Evolutionary conservation across 1,140 invertebrate genomes (phyloP), one percentile per base, ranked within the genome.

Genomic region (Drosophila serrata): DNA sequence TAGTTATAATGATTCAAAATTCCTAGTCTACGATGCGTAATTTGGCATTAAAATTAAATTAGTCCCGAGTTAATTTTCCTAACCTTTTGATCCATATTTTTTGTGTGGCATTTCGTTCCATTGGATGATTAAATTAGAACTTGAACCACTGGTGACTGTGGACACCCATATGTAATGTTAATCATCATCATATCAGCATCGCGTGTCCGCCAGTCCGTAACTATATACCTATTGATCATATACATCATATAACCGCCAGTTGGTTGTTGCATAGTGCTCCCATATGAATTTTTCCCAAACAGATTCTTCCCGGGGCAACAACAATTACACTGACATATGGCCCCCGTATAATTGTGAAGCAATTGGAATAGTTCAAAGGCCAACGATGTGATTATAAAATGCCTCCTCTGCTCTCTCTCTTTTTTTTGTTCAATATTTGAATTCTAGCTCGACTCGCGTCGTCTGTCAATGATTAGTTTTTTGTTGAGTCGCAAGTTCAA

Each of bases 361-460:
- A 82, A 88, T 88, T 88, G 67, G 45, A 45, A 42, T 46, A 80
- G 82, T 88, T 87, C 84, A 87, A 80, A 56, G 51, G 84, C 43
- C 84, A 82, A 56, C 82, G 62, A 82, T 69, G 64, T 73, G 58
- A 86, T 79, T 67, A 69, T 33, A 75, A 75, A 86, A 79, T 86
- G 73, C 42, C 37, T 49, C n/a, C 48, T 68, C 24, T 33, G 19
- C 24, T 64, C 31, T 33, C n/a, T n/a, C n/a, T 12, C 3, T 17
- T 8, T 19, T 19, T 19, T 13, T 4, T 6, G 29, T 17, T 6
- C 17, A 39, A 29, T 37, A 57, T 56, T 64, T 33, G 27, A 37
- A 29, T 53, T 33, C 35, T 19, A 35, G n/a, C 24, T 29, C 19
- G 19, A 24, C 12, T 33, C 24, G 24, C 24, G n/a, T n/a, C 31